Evolutionary conservation across 2,797 vertebrate species (phyloP).

Genomic region (Coregonus ussuriensis): DNA sequence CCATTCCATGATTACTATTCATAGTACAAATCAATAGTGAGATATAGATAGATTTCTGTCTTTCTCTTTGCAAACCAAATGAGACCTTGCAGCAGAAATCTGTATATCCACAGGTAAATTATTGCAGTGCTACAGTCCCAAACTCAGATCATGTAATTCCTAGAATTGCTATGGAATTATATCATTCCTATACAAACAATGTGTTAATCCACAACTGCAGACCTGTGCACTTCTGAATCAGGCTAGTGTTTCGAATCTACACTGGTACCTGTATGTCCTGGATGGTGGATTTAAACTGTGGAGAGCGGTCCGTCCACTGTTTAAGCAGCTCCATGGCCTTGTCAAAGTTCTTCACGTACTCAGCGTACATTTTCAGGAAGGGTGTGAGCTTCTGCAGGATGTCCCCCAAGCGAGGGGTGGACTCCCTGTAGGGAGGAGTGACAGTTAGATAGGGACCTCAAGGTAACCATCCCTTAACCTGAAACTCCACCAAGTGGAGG

Average conservation of each 20-base stretch:
- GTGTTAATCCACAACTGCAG: neutral
- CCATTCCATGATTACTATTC: too few species aligned
- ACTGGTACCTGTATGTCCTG: constrained; percentile 89
- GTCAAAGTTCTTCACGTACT: constrained; percentile 96
- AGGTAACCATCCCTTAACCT: neutral
- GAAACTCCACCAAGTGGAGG: neutral
- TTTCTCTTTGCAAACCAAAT: too few species aligned
- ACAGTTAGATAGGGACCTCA: neutral
- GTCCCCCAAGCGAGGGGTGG: constrained; percentile 92
- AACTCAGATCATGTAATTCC: neutral
- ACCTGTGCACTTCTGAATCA: neutral
- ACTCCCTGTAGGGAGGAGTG: constrained; percentile 75
- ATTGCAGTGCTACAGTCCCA: neutral
- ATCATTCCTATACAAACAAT: neutral
- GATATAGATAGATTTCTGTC: too few species aligned
- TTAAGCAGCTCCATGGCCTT: constrained; percentile 94
- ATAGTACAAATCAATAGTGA: too few species aligned
- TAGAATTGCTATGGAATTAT: neutral
- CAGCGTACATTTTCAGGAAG: constrained; percentile 98
- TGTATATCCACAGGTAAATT: neutral
- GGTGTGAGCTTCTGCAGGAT: constrained; percentile 95
- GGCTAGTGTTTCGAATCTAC: neutral
- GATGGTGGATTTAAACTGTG: constrained; percentile 90
- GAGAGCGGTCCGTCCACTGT: constrained; percentile 87
- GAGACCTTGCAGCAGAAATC: too few species aligned